phyloP scores from a whole-genome alignment of 2,113 vertebrate genomes.

The Hystrix brachyura region DNA sequence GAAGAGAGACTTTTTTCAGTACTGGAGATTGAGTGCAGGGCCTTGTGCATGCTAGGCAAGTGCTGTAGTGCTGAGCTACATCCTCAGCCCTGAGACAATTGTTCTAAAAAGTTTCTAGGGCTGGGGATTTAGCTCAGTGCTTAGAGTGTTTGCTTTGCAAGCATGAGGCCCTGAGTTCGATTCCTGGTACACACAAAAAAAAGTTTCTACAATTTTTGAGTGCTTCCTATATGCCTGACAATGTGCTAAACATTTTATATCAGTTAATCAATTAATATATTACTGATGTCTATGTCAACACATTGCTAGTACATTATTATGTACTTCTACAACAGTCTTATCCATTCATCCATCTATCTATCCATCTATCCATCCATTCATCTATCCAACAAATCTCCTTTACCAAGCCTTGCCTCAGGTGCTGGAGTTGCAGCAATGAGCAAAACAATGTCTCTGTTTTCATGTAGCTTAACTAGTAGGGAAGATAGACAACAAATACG shows the following conservation, averaged over 20 bases:
- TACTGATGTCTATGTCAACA: not conserved
- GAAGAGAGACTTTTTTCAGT: not conserved
- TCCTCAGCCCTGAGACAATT: not conserved
- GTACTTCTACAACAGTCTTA: not conserved
- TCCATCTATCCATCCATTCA: not conserved
- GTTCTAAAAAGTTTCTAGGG: not conserved
- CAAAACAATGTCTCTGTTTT: slow-evolving; percentile 17
- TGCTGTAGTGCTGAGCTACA: not conserved
- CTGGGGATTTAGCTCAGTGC: no score
- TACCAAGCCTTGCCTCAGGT: not conserved
- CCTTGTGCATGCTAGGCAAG: not conserved
- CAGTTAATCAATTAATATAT: not conserved
- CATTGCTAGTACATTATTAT: not conserved
- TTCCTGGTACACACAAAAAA: no score
- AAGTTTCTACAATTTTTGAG: not conserved
- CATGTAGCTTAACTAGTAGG: not conserved
- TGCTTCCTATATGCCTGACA: slow-evolving; percentile 6
- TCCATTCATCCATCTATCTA: not conserved
- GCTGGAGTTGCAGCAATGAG: not conserved
- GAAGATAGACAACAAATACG: not conserved
- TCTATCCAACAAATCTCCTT: not conserved
- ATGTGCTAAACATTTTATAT: slow-evolving; percentile 41
- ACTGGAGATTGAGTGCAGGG: not conserved
- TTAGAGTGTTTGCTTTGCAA: no score
- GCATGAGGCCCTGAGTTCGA: no score